Percentiles rank a stretch among this genome's conserved stretches.
Conservation (phyloP, 1,140 invertebrate species). For the Cryptotermes secundus region DNA sequence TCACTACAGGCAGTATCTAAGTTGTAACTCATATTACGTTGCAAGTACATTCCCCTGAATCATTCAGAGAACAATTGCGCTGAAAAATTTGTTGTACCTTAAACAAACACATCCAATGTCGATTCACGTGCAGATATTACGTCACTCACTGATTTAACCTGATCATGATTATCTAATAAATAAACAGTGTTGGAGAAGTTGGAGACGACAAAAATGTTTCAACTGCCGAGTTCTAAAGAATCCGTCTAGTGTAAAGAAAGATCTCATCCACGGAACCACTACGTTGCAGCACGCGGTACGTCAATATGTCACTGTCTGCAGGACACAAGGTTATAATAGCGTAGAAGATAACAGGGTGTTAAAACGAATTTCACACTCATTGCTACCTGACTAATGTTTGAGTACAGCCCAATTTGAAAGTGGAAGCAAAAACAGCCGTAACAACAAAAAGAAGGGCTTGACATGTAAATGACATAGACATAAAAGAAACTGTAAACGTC, state of each 20-base stretch:
- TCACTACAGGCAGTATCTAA: too few species aligned
- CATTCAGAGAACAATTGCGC: not conserved
- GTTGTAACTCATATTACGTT: too few species aligned
- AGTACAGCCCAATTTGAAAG: not conserved
- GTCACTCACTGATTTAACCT: not conserved
- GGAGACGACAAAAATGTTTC: not conserved
- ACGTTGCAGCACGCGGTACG: not conserved
- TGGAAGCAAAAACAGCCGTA: not conserved
- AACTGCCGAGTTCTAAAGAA: not conserved
- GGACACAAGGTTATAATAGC: not conserved
- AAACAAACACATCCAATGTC: not conserved
- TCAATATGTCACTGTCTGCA: not conserved
- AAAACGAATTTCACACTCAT: not conserved
- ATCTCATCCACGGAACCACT: not conserved
- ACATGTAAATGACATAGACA: too few species aligned
- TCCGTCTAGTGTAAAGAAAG: not conserved
- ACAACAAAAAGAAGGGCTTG: too few species aligned
- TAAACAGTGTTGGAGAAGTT: not conserved
- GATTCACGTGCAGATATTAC: not conserved
- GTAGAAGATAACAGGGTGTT: not conserved
- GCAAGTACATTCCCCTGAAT: not conserved
- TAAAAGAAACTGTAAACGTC: too few species aligned
- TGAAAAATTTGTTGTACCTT: not conserved
- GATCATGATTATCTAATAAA: not conserved
- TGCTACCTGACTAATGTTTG: not conserved